A percentile compares a stretch with the other conserved stretches of the same genome.
Conservation (phyloP, 2,888 invertebrate genomes). For the Clostera curtula region DNA sequence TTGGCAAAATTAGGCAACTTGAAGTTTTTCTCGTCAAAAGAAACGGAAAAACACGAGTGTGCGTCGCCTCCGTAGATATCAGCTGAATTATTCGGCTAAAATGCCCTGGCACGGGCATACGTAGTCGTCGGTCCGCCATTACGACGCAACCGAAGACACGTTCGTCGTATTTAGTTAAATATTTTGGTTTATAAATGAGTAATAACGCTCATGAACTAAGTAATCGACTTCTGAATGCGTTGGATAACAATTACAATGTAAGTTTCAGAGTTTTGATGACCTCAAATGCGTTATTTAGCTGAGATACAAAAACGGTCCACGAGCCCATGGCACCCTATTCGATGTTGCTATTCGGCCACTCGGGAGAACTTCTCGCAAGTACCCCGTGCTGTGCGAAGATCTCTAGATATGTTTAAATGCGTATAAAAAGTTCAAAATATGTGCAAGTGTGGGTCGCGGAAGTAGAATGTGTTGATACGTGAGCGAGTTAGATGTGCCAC, state of each 20-base stretch:
- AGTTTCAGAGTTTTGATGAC: constrained; percentile 76
- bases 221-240: constrained; percentile 95
- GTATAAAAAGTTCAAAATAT: constrained; percentile 27
- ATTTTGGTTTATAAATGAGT: constrained; percentile 84
- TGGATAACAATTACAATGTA: constrained; percentile 99
- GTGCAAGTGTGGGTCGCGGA: constrained; percentile 39
- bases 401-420: constrained; percentile 34
- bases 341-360: constrained; percentile 57
- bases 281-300: constrained; percentile 51
- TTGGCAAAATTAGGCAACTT: constrained; percentile 24
- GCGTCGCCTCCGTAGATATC: constrained; percentile 74
- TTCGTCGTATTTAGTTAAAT: constrained; percentile 76
- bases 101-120: constrained; percentile 77
- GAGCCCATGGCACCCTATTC: constrained; percentile 71
- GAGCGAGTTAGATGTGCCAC: constrained; percentile 64
- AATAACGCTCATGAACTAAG: constrained; percentile 92
- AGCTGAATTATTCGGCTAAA: constrained; percentile 77
- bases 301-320: constrained; percentile 69
- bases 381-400: constrained; percentile 32
- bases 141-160: constrained; percentile 76
- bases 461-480: constrained; percentile 54
- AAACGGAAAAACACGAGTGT: constrained; percentile 75
- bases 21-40: constrained; percentile 62
- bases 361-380: constrained; percentile 50
- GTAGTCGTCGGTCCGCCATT: constrained; percentile 77